Conservation (phyloP, 2,888 invertebrate genomes). For the Heteromurus nitidus region DNA sequence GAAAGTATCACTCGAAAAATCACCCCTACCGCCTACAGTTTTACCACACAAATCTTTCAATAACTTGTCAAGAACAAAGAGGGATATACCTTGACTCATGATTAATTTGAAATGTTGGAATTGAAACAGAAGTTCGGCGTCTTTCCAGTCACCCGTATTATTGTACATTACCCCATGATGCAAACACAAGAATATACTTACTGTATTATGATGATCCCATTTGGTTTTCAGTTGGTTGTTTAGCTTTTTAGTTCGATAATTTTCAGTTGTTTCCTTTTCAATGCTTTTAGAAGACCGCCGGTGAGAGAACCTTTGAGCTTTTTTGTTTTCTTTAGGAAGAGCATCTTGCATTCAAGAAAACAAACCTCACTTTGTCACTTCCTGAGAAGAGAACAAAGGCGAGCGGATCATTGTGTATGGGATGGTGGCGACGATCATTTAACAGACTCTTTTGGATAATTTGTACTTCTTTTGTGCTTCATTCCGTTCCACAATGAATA, state of each 20-base stretch:
- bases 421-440: too few relatives aligned
- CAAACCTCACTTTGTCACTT: conserved; percentile 38
- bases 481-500: too few relatives aligned
- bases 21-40: conserved; percentile 25
- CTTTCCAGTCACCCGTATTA: conserved; percentile 1
- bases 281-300: not conserved
- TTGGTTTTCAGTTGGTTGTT: too few relatives aligned
- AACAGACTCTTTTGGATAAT: too few relatives aligned
- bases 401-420: too few relatives aligned
- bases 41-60: conserved; percentile 55
- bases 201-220: too few relatives aligned
- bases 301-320: not conserved
- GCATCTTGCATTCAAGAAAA: conserved; percentile 28
- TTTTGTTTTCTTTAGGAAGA: too few relatives aligned
- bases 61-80: conserved; percentile 50
- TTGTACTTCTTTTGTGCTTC: too few relatives aligned
- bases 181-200: too few relatives aligned
- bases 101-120: conserved; percentile 32
- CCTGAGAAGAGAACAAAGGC: conserved; percentile 25
- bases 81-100: conserved; percentile 10
- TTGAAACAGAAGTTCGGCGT: conserved; percentile 28
- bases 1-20: too few relatives aligned
- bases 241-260: conserved; percentile 1
- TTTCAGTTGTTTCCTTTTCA: conserved; percentile 4
- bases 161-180: not conserved